phyloP scores from a whole-genome alignment of 2,888 invertebrate species.

The Nebria brevicollis region DNA sequence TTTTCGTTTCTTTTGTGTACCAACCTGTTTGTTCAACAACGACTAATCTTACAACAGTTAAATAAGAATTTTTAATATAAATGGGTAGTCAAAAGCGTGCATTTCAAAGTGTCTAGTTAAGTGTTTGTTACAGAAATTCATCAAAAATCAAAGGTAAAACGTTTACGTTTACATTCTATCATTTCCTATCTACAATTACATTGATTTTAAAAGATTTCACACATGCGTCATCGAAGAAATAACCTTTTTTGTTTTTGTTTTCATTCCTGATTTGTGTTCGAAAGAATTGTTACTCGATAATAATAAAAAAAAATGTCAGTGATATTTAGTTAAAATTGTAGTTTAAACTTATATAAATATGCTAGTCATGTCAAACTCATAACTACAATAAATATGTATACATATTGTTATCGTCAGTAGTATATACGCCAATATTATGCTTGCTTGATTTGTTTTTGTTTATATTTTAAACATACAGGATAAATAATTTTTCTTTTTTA shows the following conservation, averaged over 20 bases:
- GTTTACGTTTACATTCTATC: conserved; percentile 5
- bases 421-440: conserved; percentile 4
- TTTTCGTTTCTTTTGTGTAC: conserved; percentile 16
- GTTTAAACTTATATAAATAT: not conserved
- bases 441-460: not conserved
- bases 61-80: conserved; percentile 29
- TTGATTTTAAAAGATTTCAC: conserved; percentile 1
- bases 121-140: conserved; percentile 35
- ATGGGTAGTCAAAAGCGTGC: conserved; percentile 24
- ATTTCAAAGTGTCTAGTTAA: conserved; percentile 29
- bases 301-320: not conserved
- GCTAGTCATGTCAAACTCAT: conserved; percentile 1
- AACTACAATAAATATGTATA: conserved; percentile 2
- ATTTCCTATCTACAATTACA: conserved; percentile 6
- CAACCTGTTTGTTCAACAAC: conserved; percentile 30
- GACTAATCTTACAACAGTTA: conserved; percentile 21
- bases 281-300: not conserved
- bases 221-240: not conserved
- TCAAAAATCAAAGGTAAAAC: conserved; percentile 30
- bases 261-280: not conserved
- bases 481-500: conserved; percentile 15
- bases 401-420: conserved; percentile 9
- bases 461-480: not conserved
- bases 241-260: not conserved
- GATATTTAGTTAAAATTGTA: conserved; percentile 1